phyloP scores from a whole-genome alignment of 2,797 vertebrate species.

The Pygocentrus nattereri region DNA sequence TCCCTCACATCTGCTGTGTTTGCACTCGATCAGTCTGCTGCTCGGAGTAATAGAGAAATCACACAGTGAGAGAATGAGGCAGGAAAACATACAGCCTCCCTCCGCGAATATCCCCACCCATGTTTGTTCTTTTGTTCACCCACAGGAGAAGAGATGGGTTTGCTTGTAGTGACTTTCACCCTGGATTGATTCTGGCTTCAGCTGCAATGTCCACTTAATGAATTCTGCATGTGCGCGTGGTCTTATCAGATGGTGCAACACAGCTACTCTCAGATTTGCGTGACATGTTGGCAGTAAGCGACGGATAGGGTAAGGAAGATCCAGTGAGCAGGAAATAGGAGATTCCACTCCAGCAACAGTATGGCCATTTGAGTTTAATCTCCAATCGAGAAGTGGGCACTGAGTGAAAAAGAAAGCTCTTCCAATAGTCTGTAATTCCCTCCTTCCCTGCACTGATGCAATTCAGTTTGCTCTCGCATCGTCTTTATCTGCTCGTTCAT shows the following conservation, averaged over 20 bases:
- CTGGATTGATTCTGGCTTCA: constrained; percentile 50
- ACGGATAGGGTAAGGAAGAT: constrained; percentile 21
- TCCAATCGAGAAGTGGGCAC: constrained; percentile 49
- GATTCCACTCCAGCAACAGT: constrained; percentile 44
- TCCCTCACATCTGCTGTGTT: constrained; percentile 67
- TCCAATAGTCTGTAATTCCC: constrained; percentile 45
- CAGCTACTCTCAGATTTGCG: constrained; percentile 35
- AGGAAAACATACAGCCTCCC: constrained; percentile 31
- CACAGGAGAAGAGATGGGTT: constrained; percentile 32
- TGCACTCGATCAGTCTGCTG: constrained; percentile 60
- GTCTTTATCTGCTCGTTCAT: constrained; percentile 57
- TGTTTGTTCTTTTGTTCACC: constrained; percentile 42
- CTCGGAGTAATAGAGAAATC: constrained; percentile 62
- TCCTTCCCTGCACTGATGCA: constrained; percentile 50
- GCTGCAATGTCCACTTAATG: constrained; percentile 54
- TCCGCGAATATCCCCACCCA: constrained; percentile 26
- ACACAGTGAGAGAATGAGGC: constrained; percentile 51
- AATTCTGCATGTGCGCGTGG: constrained; percentile 36
- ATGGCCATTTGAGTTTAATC: constrained; percentile 53
- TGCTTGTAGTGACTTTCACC: constrained; percentile 40
- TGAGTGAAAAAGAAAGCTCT: constrained; percentile 47
- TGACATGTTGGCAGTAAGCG: constrained; percentile 42
- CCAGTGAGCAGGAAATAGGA: constrained; percentile 52
- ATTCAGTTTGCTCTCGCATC: constrained; percentile 58
- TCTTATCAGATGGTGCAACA: constrained; percentile 24